These are phyloP conservation scores for Agelaius tricolor DNA, from an alignment of 2,113 vertebrate genomes.

Conservation along the genomic window DNA sequence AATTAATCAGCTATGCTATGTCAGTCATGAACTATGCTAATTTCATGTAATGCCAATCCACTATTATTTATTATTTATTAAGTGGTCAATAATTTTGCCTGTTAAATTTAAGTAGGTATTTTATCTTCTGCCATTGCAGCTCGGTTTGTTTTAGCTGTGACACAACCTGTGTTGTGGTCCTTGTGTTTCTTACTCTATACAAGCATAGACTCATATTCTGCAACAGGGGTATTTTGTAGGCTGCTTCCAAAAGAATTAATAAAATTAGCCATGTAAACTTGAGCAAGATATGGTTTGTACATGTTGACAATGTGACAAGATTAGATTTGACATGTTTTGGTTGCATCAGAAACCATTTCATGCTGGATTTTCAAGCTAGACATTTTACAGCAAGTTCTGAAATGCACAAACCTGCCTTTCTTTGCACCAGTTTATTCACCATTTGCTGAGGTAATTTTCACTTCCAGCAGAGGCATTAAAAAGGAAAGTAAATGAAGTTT, in stretches of 20 bases:
- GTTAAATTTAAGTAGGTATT: background rate
- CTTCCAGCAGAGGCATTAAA: background rate
- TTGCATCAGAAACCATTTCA: background rate
- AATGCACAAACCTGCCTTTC: background rate
- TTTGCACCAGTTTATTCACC: background rate
- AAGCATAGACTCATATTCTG: background rate
- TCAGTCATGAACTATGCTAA: background rate
- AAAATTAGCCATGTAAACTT: background rate
- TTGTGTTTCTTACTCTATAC: background rate
- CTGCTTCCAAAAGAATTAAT: background rate
- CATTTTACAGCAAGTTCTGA: background rate
- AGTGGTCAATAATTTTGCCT: background rate
- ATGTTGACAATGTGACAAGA: background rate
- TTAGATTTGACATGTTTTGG: background rate
- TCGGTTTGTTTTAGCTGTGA: background rate
- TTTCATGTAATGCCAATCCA: background rate
- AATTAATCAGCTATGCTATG: background rate
- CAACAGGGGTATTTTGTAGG: background rate
- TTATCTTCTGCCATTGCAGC: background rate
- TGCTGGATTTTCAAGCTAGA: background rate
- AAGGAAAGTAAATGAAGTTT: slow-evolving; percentile 23
- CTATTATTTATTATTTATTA: background rate
- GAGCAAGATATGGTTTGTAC: background rate
- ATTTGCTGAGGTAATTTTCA: background rate
- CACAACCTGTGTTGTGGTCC: background rate